Conservation (phyloP, 2,888 invertebrate species). For the Euplagia quadripunctaria region DNA sequence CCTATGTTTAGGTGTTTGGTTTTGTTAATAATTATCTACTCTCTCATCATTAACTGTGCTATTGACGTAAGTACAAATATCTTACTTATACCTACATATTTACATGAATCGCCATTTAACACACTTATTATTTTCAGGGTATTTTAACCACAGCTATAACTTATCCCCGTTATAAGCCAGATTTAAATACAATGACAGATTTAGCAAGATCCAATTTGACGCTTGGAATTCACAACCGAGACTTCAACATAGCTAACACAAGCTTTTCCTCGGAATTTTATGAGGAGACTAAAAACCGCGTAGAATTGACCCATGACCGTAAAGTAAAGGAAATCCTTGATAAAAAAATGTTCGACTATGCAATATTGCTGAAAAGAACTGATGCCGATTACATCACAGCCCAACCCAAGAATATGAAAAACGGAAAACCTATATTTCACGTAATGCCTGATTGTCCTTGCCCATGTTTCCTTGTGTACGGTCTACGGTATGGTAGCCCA, state of each 20-base stretch:
- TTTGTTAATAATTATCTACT: constrained; percentile 73
- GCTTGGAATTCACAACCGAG: constrained; percentile 74
- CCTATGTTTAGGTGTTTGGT: constrained; percentile 71
- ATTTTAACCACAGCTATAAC: constrained; percentile 79
- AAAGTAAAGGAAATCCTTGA: constrained; percentile 73
- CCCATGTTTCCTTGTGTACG: constrained; percentile 86
- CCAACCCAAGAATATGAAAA: constrained; percentile 65
- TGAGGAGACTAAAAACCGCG: constrained; percentile 63
- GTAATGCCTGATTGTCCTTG: constrained; percentile 84
- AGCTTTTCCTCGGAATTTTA: constrained; percentile 61
- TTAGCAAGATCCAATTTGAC: constrained; percentile 69
- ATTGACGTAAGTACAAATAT: constrained; percentile 76
- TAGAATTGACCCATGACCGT: constrained; percentile 73
- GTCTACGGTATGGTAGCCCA: constrained; percentile 87
- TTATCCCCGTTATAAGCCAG: constrained; percentile 72
- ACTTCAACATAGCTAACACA: constrained; percentile 69
- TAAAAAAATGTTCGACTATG: constrained; percentile 77
- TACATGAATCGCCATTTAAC: neutral
- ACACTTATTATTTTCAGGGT: constrained; percentile 67
- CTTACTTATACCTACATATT: neutral
- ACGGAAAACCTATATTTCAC: constrained; percentile 82
- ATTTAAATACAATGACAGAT: constrained; percentile 66
- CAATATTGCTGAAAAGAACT: constrained; percentile 81
- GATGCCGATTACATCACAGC: constrained; percentile 70
- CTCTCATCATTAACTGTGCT: constrained; percentile 77